A percentile compares a stretch with the other conserved stretches of the same genome.
Conservation (phyloP, 2,888 invertebrate species). For the Stratiomys singularior region DNA sequence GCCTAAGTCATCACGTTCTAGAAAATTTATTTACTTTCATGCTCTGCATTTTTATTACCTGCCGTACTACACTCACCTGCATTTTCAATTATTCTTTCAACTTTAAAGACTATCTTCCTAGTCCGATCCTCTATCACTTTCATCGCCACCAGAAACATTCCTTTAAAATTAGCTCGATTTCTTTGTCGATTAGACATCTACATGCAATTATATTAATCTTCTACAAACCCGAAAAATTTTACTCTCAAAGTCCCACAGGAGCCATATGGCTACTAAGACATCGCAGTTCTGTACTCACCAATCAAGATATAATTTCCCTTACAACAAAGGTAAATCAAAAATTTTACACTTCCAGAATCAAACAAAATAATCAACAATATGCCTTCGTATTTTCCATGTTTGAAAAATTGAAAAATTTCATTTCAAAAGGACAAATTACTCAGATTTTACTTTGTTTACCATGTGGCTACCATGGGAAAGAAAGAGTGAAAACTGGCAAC, state of each 20-base stretch:
- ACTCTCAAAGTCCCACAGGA: neutral
- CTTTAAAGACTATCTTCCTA: neutral
- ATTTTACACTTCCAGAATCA: too few relatives aligned
- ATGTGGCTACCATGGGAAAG: too few relatives aligned
- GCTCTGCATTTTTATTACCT: neutral
- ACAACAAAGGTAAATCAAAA: neutral
- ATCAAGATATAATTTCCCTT: neutral
- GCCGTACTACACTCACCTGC: neutral
- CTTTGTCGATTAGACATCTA: neutral
- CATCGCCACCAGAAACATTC: neutral
- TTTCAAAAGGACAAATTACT: too few relatives aligned
- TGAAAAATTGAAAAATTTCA: too few relatives aligned
- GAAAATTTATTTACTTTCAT: neutral
- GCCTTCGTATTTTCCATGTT: too few relatives aligned
- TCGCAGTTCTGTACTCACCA: neutral
- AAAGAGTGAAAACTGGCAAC: too few relatives aligned
- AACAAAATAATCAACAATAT: too few relatives aligned
- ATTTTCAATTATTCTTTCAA: neutral
- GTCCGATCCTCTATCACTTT: neutral
- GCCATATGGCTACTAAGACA: neutral
- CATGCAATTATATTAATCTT: neutral
- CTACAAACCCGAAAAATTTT: neutral
- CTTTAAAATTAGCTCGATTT: neutral
- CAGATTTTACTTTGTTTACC: too few relatives aligned
- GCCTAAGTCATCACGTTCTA: neutral